These are phyloP conservation scores for Acleris holmiana DNA, from an alignment of 2,888 invertebrate genomes.

Conservation along the genomic window DNA sequence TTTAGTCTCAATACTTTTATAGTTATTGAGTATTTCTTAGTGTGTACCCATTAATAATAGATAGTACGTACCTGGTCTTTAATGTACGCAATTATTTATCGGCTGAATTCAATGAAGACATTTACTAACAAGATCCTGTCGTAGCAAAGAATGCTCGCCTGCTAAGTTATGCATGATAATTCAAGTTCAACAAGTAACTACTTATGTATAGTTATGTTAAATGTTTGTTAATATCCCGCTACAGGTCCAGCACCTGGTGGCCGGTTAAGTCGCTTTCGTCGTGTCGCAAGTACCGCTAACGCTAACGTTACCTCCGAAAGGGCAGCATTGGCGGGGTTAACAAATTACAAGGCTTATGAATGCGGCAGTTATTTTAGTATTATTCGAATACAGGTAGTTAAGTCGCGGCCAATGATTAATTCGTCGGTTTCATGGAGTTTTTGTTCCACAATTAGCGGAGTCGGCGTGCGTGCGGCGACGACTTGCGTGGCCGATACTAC, in stretches of 20 bases:
- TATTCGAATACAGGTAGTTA: constrained; percentile 62
- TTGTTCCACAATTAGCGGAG: constrained; percentile 75
- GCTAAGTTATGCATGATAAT: constrained; percentile 14
- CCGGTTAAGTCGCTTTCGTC: constrained; percentile 24
- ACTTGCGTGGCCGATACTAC: constrained; percentile 67
- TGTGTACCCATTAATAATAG: not conserved
- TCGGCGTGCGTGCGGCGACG: constrained; percentile 55
- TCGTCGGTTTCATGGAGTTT: constrained; percentile 75
- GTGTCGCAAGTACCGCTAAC: constrained; percentile 24
- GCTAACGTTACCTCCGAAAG: constrained; percentile 32
- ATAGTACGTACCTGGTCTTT: not conserved
- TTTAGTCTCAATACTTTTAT: not conserved
- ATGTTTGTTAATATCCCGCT: constrained; percentile 27
- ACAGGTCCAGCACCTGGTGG: constrained; percentile 34
- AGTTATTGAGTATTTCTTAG: not conserved
- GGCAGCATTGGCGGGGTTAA: constrained; percentile 45
- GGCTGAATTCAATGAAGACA: constrained; percentile 3
- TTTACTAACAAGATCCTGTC: constrained; percentile 21
- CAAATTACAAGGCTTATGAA: constrained; percentile 55
- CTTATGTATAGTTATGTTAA: constrained; percentile 13
- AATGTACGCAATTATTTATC: constrained; percentile 1
- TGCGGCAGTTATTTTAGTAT: constrained; percentile 62
- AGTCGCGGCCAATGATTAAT: constrained; percentile 71
- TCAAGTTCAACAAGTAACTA: constrained; percentile 14
- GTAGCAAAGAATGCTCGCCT: constrained; percentile 23